Evolutionary conservation across 1,140 invertebrate species (phyloP), one percentile per base, ranked within the genome.

Genomic region (Thaumetopoea pityocampa): DNA sequence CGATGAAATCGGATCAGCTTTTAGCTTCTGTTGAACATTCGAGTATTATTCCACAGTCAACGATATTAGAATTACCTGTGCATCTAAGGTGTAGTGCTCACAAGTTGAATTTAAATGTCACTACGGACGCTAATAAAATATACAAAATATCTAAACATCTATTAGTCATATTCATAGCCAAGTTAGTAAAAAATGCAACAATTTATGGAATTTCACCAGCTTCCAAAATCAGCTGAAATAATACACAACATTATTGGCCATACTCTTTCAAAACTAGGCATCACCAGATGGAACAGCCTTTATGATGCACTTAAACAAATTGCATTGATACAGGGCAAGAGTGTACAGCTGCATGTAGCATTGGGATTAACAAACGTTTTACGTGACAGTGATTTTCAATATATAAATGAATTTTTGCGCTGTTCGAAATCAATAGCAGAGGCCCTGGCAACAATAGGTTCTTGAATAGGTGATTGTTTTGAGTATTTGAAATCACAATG

Each of bases 381-480:
- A 16, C 10, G 16, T 5, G 22, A 41, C 3, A 34, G 32, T 16
- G 52, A 50, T 20, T 55, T 55, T 12, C 7, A 42, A 26, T 46
- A 49, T 9, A 42, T 49, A 19, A 4, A 41, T n/a, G 46, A 50
- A 43, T 55, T 46, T 17, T 33, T 55, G 5, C 2, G 11, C 11
- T 55, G 51, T 46, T 42, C 42, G 16, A 46, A 37, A 37, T 42
- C 51, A 37, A 46, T 55, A 42, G 51, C 41, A 9, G 37, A 46
- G 17, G 51, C 38, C 4, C 32, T 55, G n/a, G n/a, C n/a, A n/a
- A n/a, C n/a, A n/a, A n/a, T n/a, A n/a, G n/a, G n/a, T n/a, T n/a
- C n/a, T n/a, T n/a, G n/a, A n/a, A n/a, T n/a, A n/a, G n/a, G n/a
- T n/a, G n/a, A n/a, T n/a, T n/a, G n/a, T n/a, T n/a, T n/a, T n/a